These are phyloP conservation scores for Sebastes nivosus DNA, from an alignment of 2,797 vertebrate species.

Conservation along the genomic window DNA sequence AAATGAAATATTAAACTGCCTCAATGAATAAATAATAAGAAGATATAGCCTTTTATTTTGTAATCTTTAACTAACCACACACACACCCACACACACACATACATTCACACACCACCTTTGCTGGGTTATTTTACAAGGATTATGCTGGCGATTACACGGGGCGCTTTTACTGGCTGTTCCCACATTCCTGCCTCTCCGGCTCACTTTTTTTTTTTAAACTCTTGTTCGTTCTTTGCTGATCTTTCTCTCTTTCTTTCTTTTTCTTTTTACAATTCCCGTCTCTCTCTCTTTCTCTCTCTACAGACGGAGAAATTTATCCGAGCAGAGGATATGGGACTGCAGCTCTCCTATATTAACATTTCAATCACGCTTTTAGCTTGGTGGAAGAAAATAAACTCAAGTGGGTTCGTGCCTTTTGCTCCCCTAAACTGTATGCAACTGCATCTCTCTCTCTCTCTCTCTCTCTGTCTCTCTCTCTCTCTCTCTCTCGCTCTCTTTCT, in stretches of 20 bases:
- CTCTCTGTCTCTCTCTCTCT: neutral
- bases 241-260: conserved; percentile 42
- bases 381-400: conserved; percentile 74
- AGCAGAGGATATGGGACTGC: conserved; percentile 50
- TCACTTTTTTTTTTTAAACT: conserved; percentile 30
- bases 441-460: conserved; percentile 27
- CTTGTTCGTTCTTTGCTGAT: conserved; percentile 42
- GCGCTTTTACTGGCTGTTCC: conserved; percentile 70
- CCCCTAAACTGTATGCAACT: conserved; percentile 64
- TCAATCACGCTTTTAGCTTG: conserved; percentile 70
- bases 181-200: conserved; percentile 68
- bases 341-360: conserved; percentile 74
- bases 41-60: conserved; percentile 12
- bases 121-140: conserved; percentile 77
- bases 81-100: conserved; percentile 7
- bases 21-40: neutral
- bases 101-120: conserved; percentile 38
- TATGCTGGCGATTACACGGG: conserved; percentile 71
- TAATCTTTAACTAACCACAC: conserved; percentile 35
- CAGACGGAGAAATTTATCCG: conserved; percentile 60
- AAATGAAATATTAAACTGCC: conserved; percentile 6
- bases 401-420: conserved; percentile 72
- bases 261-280: conserved; percentile 26
- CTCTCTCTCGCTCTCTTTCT: conserved; percentile 36
- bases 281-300: conserved; percentile 19